Evolutionary conservation across 1,140 invertebrate species (phyloP).

Genomic region (Drosophila melanogaster): Release_6_plus_ISO1_MT NT_033779.5:12234001-12234500

Average conservation of each 20-base stretch:
- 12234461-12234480: conserved; percentile 72
- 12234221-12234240: conserved; percentile 66
- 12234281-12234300: background rate
- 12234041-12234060: conserved; percentile 83
- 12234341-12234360: conserved; percentile 67
- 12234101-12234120: conserved; percentile 46
- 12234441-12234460: conserved; percentile 67
- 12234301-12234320: conserved; percentile 44
- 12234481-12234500: conserved; percentile 78
- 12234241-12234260: conserved; percentile 26
- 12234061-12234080: conserved; percentile 78
- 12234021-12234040: conserved; percentile 71
- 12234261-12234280: conserved; percentile 51
- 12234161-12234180: conserved; percentile 75
- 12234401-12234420: no score
- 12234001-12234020: conserved; percentile 41
- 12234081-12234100: conserved; percentile 77
- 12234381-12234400: conserved; percentile 58
- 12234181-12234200: conserved; percentile 81
- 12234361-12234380: conserved; percentile 67
- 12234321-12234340: conserved; percentile 81
- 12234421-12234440: background rate
- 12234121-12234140: background rate
- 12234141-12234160: conserved; percentile 81
- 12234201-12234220: conserved; percentile 67